Evolutionary conservation across 2,888 invertebrate genomes (phyloP).

Genomic region (Xestia xanthographa): DNA sequence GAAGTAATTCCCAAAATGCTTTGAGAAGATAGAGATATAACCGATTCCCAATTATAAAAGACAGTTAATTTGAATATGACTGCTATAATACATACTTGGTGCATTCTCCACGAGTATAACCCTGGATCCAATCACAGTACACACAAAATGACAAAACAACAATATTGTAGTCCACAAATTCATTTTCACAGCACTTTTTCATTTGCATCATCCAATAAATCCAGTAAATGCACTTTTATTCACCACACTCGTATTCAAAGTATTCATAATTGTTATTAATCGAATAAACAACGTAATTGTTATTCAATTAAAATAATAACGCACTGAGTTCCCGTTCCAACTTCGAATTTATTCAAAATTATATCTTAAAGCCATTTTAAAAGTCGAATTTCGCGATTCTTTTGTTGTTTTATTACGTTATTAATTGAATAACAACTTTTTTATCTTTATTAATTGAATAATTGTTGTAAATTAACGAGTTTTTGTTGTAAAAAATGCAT

Average conservation of each 20-base stretch:
- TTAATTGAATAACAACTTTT: constrained; percentile 19
- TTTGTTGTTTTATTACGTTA: constrained; percentile 22
- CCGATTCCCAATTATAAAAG: too few relatives aligned
- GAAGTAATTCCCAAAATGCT: too few relatives aligned
- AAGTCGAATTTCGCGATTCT: background rate
- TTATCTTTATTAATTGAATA: constrained; percentile 39
- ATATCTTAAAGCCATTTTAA: constrained; percentile 14
- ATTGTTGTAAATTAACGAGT: constrained; percentile 28
- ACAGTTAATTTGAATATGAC: background rate
- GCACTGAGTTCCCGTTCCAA: constrained; percentile 35
- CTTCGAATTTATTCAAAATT: constrained; percentile 28
- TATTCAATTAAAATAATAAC: constrained; percentile 14
- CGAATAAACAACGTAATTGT: constrained; percentile 16
- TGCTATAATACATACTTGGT: constrained; percentile 82
- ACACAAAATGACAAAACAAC: constrained; percentile 77
- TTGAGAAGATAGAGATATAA: too few relatives aligned
- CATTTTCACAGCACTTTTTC: constrained; percentile 81
- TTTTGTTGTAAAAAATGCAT: constrained; percentile 54
- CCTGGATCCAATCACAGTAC: constrained; percentile 78
- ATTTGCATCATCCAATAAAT: constrained; percentile 75
- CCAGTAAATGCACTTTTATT: constrained; percentile 66
- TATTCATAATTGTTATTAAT: constrained; percentile 48
- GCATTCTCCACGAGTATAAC: constrained; percentile 88
- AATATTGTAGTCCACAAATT: constrained; percentile 76
- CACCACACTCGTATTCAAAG: constrained; percentile 47